These are phyloP conservation scores for Iphiclides podalirius DNA, from an alignment of 2,888 invertebrate genomes.

Conservation along the genomic window DNA sequence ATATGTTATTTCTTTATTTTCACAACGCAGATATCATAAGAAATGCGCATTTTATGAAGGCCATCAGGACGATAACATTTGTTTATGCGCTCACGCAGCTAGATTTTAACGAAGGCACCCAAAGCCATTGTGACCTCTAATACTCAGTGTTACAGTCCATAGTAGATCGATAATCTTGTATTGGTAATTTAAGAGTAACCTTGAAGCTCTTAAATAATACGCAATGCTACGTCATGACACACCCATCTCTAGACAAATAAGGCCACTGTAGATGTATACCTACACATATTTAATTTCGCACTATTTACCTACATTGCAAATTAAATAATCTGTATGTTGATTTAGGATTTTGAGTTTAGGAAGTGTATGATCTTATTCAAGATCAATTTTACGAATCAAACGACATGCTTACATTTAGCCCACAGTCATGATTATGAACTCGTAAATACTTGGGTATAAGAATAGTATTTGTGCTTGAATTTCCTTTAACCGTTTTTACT, in stretches of 20 bases:
- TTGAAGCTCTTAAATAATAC: conserved; percentile 68
- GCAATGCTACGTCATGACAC: conserved; percentile 73
- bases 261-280: conserved; percentile 52
- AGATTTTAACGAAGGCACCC: conserved; percentile 20
- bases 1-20: conserved; percentile 46
- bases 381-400: too few species aligned
- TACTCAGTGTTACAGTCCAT: conserved; percentile 47
- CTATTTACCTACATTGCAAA: conserved; percentile 21
- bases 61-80: conserved; percentile 50
- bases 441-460: too few species aligned
- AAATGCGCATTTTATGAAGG: conserved; percentile 53
- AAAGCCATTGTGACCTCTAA: conserved; percentile 39
- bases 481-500: too few species aligned
- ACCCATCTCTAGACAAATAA: conserved; percentile 73
- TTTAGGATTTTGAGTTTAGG: too few species aligned
- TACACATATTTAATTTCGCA: conserved; percentile 27
- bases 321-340: neutral
- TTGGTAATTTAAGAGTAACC: conserved; percentile 50
- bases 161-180: conserved; percentile 45
- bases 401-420: too few species aligned
- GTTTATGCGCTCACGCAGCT: conserved; percentile 42
- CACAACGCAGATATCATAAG: conserved; percentile 37
- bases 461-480: too few species aligned
- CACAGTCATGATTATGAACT: too few species aligned
- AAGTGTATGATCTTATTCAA: too few species aligned